Evolutionary conservation across 92 coral and sea anemone genomes (phyloP).

Genomic region (Actinostola sp.): DNA sequence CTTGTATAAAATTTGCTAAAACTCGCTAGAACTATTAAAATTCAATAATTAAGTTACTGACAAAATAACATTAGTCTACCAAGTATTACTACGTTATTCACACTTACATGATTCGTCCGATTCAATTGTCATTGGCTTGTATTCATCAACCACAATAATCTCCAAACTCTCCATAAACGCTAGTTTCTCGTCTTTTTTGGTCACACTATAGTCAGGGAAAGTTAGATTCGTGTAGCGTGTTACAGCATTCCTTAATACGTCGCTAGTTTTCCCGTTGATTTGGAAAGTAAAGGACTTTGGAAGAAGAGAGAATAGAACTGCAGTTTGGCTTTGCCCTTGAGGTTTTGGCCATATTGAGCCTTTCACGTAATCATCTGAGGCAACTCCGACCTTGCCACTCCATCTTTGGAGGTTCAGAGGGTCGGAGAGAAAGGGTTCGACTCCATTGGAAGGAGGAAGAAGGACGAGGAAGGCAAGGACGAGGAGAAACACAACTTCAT

Average conservation of each 20-base stretch:
- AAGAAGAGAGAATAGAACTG: constrained; percentile 54
- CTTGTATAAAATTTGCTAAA: too few relatives aligned
- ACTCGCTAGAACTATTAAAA: too few relatives aligned
- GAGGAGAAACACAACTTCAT: not conserved
- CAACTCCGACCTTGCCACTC: constrained; percentile 5
- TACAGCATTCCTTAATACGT: constrained; percentile 81
- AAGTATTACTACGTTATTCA: too few relatives aligned
- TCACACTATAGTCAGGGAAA: constrained; percentile 59
- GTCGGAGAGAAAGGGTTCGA: constrained; percentile 50
- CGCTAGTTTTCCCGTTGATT: constrained; percentile 75
- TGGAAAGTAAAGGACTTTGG: constrained; percentile 62
- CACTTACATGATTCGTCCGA: constrained; percentile 91
- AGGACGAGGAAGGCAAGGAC: not conserved
- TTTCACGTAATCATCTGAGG: constrained; percentile 68
- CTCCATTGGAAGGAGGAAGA: not conserved
- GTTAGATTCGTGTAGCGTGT: constrained; percentile 69
- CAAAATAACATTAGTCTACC: too few relatives aligned
- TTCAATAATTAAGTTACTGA: too few relatives aligned
- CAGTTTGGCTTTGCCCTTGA: constrained; percentile 60
- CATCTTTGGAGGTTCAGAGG: constrained; percentile 39
- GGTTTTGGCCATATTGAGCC: constrained; percentile 99
- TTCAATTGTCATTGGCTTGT: constrained; percentile 68
- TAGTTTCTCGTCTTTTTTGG: constrained; percentile 16
- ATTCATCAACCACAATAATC: constrained; percentile 62
- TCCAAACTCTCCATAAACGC: constrained; percentile 19